A percentile compares a stretch with the other conserved stretches of the same genome.
phyloP scores from a whole-genome alignment of 2,888 invertebrate genomes.

The Dynastes tityus region DNA sequence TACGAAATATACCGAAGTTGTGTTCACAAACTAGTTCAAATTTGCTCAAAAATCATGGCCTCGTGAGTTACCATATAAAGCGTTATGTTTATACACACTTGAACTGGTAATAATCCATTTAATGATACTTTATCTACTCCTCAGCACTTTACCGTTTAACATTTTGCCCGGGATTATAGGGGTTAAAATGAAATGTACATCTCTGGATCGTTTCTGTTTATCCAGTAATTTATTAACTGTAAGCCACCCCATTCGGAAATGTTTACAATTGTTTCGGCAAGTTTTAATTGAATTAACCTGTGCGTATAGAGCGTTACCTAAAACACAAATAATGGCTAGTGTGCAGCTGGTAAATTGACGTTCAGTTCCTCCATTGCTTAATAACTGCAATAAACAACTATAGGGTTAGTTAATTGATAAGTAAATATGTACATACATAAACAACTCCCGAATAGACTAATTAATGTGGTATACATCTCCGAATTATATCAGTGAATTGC shows the following conservation, averaged over 20 bases:
- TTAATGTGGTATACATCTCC: neutral
- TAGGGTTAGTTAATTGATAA: neutral
- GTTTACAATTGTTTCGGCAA: constrained; percentile 37
- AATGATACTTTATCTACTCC: constrained; percentile 8
- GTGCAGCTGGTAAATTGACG: neutral
- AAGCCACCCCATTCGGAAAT: constrained; percentile 21
- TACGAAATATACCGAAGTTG: neutral
- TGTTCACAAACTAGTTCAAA: too few relatives aligned
- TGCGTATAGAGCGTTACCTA: constrained; percentile 14
- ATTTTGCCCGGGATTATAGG: constrained; percentile 11
- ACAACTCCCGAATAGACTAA: constrained; percentile 2
- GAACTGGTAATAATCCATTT: neutral
- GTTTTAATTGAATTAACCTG: constrained; percentile 45
- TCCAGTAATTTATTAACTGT: constrained; percentile 36
- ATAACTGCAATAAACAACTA: neutral
- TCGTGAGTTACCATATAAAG: neutral
- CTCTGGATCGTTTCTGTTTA: constrained; percentile 39
- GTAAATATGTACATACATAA: constrained; percentile 1
- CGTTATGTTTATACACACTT: neutral
- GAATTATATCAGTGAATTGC: neutral
- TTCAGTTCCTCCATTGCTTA: neutral
- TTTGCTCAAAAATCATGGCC: neutral
- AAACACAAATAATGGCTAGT: constrained; percentile 13
- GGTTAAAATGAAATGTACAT: constrained; percentile 31
- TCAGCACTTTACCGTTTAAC: constrained; percentile 23